Evolutionary conservation across 2,888 invertebrate genomes (phyloP), one percentile per base, ranked within the genome.

Genomic region (Acleris holmiana): DNA sequence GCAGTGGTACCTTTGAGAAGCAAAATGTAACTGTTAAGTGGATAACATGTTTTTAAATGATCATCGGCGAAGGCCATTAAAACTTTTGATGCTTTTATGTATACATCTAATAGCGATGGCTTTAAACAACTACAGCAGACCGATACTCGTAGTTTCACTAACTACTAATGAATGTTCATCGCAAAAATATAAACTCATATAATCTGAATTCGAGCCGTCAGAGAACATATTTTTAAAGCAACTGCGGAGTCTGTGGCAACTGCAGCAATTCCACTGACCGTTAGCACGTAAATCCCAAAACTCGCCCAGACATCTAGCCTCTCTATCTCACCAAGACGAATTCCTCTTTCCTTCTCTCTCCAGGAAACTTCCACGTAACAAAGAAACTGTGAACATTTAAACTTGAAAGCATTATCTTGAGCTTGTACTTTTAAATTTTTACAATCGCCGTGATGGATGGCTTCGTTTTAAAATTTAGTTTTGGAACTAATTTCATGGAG

Each of bases 271-370:
- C 55, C 50, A 79, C 73, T 76, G 78, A 77, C 78, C 76, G 73
- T 73, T 70, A 56, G 68, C 68, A 68, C 76, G 76, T 79, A 80
- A 83, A 82, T 83, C 77, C 75, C 35, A 64, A 67, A 82, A 84
- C 76, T 84, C 83, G 71, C 72, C 74, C 73, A 73, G 76, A 82
- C 76, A 78, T 75, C 71, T 75, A 76, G 68, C 74, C 72, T 83
- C 84, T 40, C 49, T 41, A 15, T 76, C 79, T 57, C 67, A 78
- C 74, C 70, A 53, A 69, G 68, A 51, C 61, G 21, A 64, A 71
- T 67, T 35, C 35, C 75, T 73, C 75, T 75, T 71, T 71, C 74
- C 71, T 21, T 71, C 76, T 68, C 63, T 70, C 69, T 76, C 74
- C 58, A 61, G 61, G 56, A 49, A 29, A 66, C 69, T 71, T 70